Evolutionary conservation across 2,797 vertebrate species (phyloP), one percentile per base, ranked within the genome.

Genomic region (Craterocephalus amniculus): DNA sequence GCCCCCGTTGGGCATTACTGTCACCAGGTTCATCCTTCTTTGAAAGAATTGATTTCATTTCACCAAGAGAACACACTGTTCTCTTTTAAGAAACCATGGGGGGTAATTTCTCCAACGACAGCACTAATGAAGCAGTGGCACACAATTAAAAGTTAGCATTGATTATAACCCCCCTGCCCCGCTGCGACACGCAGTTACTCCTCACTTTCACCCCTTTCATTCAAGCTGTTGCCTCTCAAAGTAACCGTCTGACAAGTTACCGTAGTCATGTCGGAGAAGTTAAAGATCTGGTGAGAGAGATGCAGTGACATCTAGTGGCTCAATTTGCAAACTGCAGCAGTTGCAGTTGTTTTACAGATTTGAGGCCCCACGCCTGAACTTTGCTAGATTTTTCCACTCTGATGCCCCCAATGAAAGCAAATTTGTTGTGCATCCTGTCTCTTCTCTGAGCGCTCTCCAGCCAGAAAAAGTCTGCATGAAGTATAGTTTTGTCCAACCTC

Each of bases 21-120:
- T 81, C 84, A 67, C 48, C 2, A 55, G 67, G 70, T 76, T 76
- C 77, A 81, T 81, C 65, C 67, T 45, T 69, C 72, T 81, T 64
- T 75, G 58, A 88, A 67, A 76, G 67, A 73, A 88, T 81, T 76
- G 71, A 88, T 85, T 83, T 83, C 20, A 71, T 81, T 81, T 81
- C 79, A 65, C 26, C 67, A 45, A 52, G 60, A 13, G 5, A 74
- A 80, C 73, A 80, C 63, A 68, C 38, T 55, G 66, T 58, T 82
- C 40, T 72, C 38, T 60, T 58, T 52, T 29, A 40, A 45, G 60
- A 54, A 60, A 55, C 76, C 38, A 10, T 7, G 16, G 58, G 72
- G 62, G 76, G 55, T 71, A 0, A 52, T 78, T 55, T 57, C 36
- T 56, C 24, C 3, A 36, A 24, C 54, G 64, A 43, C 51, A 51